Percentiles rank a stretch among this genome's conserved stretches.
These are phyloP conservation scores for Myanophis thanlyinensis DNA, from an alignment of 2,113 vertebrate species.

Conservation along the genomic window DNA sequence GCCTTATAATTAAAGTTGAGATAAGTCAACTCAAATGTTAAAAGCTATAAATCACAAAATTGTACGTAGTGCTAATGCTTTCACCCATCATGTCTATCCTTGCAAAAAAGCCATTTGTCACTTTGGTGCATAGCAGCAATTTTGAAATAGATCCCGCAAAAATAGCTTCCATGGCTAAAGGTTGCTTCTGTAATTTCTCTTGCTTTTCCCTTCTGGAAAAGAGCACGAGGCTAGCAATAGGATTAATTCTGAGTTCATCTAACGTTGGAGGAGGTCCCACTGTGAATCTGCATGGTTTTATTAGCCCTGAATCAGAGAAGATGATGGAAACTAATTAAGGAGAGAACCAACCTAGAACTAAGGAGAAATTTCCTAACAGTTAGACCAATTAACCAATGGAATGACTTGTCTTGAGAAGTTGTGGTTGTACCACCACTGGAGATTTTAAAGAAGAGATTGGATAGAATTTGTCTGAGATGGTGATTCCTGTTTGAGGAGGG, in stretches of 20 bases:
- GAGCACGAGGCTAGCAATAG: neutral
- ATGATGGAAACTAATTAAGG: neutral
- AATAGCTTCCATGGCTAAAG: neutral
- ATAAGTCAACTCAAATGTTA: neutral
- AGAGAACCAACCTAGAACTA: neutral
- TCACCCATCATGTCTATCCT: neutral
- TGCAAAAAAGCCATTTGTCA: neutral
- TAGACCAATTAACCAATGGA: neutral
- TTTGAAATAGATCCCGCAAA: neutral
- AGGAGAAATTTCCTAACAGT: neutral
- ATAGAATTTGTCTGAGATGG: neutral
- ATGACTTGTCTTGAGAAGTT: neutral
- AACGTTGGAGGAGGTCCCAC: neutral
- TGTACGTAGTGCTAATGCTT: neutral
- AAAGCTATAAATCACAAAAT: neutral
- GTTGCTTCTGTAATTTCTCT: neutral
- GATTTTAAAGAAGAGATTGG: neutral
- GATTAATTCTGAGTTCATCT: neutral
- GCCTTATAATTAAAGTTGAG: neutral
- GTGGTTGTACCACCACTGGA: neutral
- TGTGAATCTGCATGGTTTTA: neutral
- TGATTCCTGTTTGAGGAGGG: neutral
- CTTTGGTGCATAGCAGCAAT: neutral
- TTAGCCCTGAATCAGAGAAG: neutral
- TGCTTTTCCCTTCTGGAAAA: neutral